Evolutionary conservation across 2,797 vertebrate species (phyloP).

Genomic region (Chaenodraco wilsoni): DNA sequence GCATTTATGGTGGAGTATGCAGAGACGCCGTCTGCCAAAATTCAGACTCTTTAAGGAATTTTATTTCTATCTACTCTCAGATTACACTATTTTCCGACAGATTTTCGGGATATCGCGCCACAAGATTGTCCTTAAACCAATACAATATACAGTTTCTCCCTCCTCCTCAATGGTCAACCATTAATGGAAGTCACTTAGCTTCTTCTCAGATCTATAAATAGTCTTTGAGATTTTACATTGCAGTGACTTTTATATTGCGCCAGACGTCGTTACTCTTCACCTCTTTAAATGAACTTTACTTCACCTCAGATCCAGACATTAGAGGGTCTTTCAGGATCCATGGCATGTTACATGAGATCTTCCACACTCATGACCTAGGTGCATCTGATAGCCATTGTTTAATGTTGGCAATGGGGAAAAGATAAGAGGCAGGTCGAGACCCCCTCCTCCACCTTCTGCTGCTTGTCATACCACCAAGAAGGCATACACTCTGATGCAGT

Average conservation of each 20-base stretch:
- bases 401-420: slow-evolving; percentile 3
- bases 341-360: neutral
- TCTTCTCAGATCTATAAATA: neutral
- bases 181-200: neutral
- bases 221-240: neutral
- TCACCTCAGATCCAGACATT: neutral
- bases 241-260: neutral
- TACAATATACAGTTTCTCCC: slow-evolving; percentile 9
- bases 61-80: slow-evolving; percentile 35
- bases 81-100: slow-evolving; percentile 38
- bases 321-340: neutral
- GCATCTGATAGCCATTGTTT: slow-evolving; percentile 15
- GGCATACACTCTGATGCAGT: neutral
- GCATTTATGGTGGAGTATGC: slow-evolving; percentile 54
- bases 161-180: neutral
- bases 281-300: neutral
- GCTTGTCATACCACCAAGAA: neutral
- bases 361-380: neutral
- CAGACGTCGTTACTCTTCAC: neutral
- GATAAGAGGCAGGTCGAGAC: slow-evolving; percentile 4
- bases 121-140: slow-evolving; percentile 23
- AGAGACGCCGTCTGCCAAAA: slow-evolving; percentile 52
- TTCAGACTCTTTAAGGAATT: slow-evolving; percentile 59
- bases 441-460: neutral
- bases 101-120: slow-evolving; percentile 8